Conservation (phyloP, 2,888 invertebrate genomes). For the Branchipolynoe longqiensis region DNA sequence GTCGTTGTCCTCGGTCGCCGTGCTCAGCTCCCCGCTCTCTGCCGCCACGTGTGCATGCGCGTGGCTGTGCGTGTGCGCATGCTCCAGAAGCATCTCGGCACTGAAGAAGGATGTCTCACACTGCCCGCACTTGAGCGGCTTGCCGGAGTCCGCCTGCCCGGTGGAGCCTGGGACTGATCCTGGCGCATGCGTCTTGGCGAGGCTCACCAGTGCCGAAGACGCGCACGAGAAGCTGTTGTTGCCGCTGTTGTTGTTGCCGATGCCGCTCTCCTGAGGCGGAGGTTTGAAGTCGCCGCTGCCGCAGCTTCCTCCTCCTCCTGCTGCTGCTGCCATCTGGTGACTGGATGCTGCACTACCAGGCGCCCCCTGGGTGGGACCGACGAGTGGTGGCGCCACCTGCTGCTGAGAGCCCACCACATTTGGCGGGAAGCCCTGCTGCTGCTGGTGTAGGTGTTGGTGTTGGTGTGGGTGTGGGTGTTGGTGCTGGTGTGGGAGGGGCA, state of each 20-base stretch:
- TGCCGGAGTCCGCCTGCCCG: constrained; percentile 25
- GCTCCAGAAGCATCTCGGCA: constrained; percentile 39
- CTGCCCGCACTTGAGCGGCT: constrained; percentile 46
- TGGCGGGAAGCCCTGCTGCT: constrained; percentile 30
- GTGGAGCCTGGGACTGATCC: too few relatives aligned
- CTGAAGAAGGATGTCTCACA: constrained; percentile 39
- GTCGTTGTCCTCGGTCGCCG: constrained; percentile 14
- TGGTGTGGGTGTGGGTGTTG: not conserved
- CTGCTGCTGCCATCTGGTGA: constrained; percentile 56
- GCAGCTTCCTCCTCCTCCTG: not conserved
- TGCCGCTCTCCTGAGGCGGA: constrained; percentile 28
- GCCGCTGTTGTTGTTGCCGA: too few relatives aligned
- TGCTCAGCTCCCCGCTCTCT: not conserved
- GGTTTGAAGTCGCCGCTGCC: constrained; percentile 36
- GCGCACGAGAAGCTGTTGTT: constrained; percentile 33
- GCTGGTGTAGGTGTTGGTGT: not conserved
- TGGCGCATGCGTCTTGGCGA: constrained; percentile 42
- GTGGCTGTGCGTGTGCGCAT: not conserved
- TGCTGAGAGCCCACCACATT: not conserved
- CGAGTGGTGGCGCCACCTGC: constrained; percentile 45
- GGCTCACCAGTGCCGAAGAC: constrained; percentile 36
- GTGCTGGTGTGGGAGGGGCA: not conserved
- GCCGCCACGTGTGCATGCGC: not conserved
- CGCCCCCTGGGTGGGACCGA: constrained; percentile 51
- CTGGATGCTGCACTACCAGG: constrained; percentile 57